These are phyloP conservation scores for Acrobasis suavella DNA, from an alignment of 2,888 invertebrate genomes.

Conservation along the genomic window DNA sequence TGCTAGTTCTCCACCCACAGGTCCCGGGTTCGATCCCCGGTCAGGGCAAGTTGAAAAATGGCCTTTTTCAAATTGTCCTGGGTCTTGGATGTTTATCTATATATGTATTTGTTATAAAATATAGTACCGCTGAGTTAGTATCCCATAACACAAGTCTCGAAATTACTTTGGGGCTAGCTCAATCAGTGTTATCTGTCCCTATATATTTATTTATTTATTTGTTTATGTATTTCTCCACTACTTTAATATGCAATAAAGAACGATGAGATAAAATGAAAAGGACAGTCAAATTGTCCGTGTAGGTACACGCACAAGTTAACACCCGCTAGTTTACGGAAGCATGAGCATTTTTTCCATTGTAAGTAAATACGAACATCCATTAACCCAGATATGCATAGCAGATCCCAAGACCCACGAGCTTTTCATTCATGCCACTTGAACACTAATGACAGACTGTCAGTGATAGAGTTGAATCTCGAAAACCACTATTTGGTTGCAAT, in stretches of 20 bases:
- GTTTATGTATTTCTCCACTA: too few relatives aligned
- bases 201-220: too few relatives aligned
- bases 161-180: too few relatives aligned
- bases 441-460: constrained; percentile 36
- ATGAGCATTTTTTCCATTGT: constrained; percentile 47
- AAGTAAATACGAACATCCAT: constrained; percentile 42
- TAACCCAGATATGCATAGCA: constrained; percentile 60
- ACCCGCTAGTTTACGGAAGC: constrained; percentile 40
- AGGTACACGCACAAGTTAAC: constrained; percentile 1
- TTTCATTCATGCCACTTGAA: constrained; percentile 35
- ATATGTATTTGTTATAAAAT: too few relatives aligned
- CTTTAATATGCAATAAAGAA: neutral
- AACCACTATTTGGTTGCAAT: constrained; percentile 13
- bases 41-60: too few relatives aligned
- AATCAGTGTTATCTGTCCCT: too few relatives aligned
- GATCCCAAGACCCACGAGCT: constrained; percentile 28
- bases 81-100: too few relatives aligned
- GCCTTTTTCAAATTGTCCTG: too few relatives aligned
- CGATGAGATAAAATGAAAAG: neutral
- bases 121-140: too few relatives aligned
- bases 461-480: constrained; percentile 22
- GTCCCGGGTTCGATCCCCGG: too few relatives aligned
- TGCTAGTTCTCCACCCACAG: too few relatives aligned
- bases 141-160: too few relatives aligned
- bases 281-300: neutral